phyloP scores from a whole-genome alignment of 2,888 invertebrate genomes.

The Macropis europaea region DNA sequence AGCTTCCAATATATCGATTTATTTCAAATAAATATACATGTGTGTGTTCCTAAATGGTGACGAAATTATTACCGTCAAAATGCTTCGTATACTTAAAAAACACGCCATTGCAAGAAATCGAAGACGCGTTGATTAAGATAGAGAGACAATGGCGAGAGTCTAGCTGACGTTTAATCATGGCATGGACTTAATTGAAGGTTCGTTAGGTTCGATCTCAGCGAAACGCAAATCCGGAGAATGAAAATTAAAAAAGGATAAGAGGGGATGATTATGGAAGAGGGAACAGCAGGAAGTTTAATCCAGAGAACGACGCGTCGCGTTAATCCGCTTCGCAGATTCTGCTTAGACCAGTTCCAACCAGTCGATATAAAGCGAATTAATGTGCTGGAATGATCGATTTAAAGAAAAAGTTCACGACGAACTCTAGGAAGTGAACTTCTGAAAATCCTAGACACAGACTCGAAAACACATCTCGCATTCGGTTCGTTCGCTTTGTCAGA shows the following conservation, averaged over 20 bases:
- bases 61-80: too few species aligned
- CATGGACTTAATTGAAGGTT: slow-evolving; percentile 1
- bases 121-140: too few species aligned
- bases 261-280: neutral
- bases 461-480: too few species aligned
- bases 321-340: slow-evolving; percentile 12
- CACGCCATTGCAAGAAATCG: neutral
- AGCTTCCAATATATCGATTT: too few species aligned
- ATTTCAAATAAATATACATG: too few species aligned
- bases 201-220: neutral
- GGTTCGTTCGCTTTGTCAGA: too few species aligned
- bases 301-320: slow-evolving; percentile 1
- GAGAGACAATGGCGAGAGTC: neutral
- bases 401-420: too few species aligned
- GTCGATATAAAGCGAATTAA: slow-evolving; percentile 9
- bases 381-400: too few species aligned
- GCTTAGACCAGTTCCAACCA: neutral
- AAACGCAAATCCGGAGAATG: neutral
- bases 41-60: too few species aligned
- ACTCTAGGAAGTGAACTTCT: too few species aligned
- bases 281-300: slow-evolving; percentile 14
- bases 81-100: neutral
- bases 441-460: too few species aligned
- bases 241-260: neutral
- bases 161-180: neutral